Percentiles rank a stretch among this genome's conserved stretches.
Conservation (phyloP, 1,140 invertebrate genomes). For the Brachionus sp. region DNA sequence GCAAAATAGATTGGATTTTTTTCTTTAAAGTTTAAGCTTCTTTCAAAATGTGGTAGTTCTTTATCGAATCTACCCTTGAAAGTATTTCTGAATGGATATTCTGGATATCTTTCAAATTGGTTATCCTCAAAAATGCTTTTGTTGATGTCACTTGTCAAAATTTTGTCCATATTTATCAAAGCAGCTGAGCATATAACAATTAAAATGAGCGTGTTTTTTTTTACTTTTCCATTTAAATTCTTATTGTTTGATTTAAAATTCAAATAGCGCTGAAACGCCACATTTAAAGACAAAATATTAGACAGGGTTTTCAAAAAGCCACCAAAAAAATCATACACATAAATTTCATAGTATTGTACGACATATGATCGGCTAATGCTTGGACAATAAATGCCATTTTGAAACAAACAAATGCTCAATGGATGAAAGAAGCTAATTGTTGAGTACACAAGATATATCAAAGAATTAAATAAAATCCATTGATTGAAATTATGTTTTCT, state of each 20-base stretch:
- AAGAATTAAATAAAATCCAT: background rate
- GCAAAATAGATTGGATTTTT: background rate
- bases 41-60: background rate
- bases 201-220: background rate
- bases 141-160: background rate
- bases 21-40: background rate
- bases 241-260: background rate
- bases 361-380: background rate
- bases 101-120: background rate
- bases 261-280: background rate
- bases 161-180: background rate
- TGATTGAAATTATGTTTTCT: background rate
- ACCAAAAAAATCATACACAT: background rate
- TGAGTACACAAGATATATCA: background rate
- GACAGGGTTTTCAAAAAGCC: background rate
- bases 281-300: background rate
- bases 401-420: background rate
- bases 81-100: background rate
- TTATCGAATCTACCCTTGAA: background rate
- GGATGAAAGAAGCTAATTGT: background rate
- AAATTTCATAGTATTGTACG: background rate
- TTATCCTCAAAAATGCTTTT: background rate
- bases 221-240: background rate
- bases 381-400: constrained; percentile 3
- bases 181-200: background rate